phyloP scores from a whole-genome alignment of 2,113 vertebrate species.

The Martes martes region DNA sequence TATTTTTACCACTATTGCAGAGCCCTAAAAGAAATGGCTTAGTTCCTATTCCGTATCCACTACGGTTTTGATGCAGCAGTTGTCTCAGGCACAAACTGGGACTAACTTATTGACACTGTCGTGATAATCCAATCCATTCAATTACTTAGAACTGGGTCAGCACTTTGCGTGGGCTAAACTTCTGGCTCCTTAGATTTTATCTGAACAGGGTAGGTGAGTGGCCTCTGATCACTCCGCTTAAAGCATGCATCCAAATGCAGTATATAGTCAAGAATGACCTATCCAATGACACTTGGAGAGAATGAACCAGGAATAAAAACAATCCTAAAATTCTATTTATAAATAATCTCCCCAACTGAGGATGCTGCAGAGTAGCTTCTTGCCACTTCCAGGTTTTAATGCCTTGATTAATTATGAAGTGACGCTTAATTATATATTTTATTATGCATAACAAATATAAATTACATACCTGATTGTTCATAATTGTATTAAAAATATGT shows the following conservation, averaged over 20 bases:
- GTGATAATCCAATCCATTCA: neutral
- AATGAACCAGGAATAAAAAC: constrained; percentile 53
- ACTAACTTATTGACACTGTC: neutral
- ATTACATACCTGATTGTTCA: constrained; percentile 60
- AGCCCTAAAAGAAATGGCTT: neutral
- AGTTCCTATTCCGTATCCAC: neutral
- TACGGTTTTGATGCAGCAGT: neutral
- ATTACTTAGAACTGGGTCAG: neutral
- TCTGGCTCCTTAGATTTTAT: constrained; percentile 4
- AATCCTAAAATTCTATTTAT: constrained; percentile 40
- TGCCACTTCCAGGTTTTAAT: constrained; percentile 51
- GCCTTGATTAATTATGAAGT: constrained; percentile 65
- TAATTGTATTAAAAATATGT: constrained; percentile 62
- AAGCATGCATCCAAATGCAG: neutral
- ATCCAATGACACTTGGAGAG: constrained; percentile 54
- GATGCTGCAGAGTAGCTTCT: constrained; percentile 49
- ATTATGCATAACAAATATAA: constrained; percentile 69
- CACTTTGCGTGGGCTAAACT: neutral
- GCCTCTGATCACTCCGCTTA: neutral
- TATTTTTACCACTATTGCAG: neutral
- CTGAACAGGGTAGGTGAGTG: neutral
- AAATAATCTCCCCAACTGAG: constrained; percentile 41
- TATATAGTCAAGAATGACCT: constrained; percentile 56
- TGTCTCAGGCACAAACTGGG: neutral
- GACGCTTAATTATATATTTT: constrained; percentile 71